Base-by-base conservation (phyloP, 2,888 invertebrate genomes). In the Lasioglossum oenotherae region DNA sequence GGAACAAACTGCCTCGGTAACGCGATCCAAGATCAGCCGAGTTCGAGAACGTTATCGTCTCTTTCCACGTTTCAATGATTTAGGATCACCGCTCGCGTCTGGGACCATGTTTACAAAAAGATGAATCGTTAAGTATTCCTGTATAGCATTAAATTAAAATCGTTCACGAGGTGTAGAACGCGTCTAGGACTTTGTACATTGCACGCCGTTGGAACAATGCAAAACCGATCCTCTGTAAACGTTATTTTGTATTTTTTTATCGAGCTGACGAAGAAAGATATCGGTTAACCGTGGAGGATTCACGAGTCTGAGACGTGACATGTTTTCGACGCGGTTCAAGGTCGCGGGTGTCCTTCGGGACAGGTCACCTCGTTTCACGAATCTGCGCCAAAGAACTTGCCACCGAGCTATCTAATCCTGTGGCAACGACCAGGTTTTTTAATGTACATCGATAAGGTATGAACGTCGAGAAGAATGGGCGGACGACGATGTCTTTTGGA, bases 21-120 rank as follows among this genome's bases (percentile, higher is more conserved):
- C 49, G 76, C 73, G 83, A 73, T 67, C 64, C 64, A 1, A 31
- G 0, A 23, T 19, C 31, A 8, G 35, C 64, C 72, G 19, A 44
- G 27, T 35, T 27, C 38, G 60, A 19, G 41, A 53, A 44, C 38
- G 49, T 73, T 8, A 6, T n/a, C 49, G 31, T 64, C 69, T 27
- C 31, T 83, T 64, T 67, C 10, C 14, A 38, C 35, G 19, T 49
- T 69, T 76, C 31, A n/a, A 67, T 46, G 74, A 80, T 85, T 77
- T 78, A 80, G 74, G 64, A 85, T 80, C 75, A 5, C n/a, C n/a
- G 74, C 82, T 79, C 86, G 74, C 72, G 74, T 81, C 78, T 83
- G 87, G 87, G 86, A 87, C 87, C 87, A 83, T 44, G 75, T 87
- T 81, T 69, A 53, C n/a, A 71, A 71, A 74, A 64, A 19, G 12